These are phyloP conservation scores for Branchinecta lynchi DNA, from an alignment of 1,140 invertebrate genomes.

Conservation along the genomic window DNA sequence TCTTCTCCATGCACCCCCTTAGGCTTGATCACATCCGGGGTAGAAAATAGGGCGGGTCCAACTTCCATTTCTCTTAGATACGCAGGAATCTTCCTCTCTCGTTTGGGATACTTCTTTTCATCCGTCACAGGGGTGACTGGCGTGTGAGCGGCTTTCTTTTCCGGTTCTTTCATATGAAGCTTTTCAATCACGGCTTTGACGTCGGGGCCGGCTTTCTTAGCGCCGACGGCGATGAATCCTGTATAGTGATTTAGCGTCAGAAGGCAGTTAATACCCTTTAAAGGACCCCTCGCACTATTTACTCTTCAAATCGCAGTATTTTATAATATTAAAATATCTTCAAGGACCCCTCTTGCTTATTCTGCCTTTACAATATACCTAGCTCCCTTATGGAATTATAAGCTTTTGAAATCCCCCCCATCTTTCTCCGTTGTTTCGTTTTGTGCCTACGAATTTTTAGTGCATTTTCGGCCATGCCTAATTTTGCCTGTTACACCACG, in stretches of 20 bases:
- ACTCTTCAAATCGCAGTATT: no score
- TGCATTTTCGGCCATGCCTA: no score
- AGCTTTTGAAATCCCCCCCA: no score
- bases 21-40: background rate
- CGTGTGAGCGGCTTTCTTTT: background rate
- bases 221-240: background rate
- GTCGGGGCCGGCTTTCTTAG: background rate
- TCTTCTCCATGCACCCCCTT: background rate
- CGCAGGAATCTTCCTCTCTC: background rate
- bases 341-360: no score
- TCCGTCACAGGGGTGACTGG: background rate
- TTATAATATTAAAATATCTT: no score
- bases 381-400: no score
- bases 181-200: background rate
- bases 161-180: background rate
- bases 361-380: no score
- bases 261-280: background rate
- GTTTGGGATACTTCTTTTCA: background rate
- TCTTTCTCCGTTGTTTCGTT: no score
- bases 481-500: no score
- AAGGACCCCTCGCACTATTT: no score
- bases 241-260: background rate
- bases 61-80: conserved; percentile 1
- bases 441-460: no score
- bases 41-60: background rate